A percentile compares a stretch with the other conserved stretches of the same genome.
These are phyloP conservation scores for Acridotheres tristis DNA, from an alignment of 2,797 vertebrate genomes.

Conservation along the genomic window DNA sequence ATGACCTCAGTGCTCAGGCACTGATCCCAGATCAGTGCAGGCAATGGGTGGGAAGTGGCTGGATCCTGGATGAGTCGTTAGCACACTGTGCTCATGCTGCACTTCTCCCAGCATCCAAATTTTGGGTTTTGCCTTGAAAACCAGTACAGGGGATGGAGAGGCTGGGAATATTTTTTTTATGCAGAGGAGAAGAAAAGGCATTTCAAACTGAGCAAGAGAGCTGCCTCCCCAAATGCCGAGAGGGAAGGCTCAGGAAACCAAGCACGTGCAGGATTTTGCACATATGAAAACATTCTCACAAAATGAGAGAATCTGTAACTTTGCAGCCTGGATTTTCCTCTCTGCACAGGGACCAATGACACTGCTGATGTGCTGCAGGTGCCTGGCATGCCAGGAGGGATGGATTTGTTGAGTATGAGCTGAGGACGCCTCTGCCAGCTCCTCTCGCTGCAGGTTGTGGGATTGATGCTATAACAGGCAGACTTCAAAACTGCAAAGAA, in stretches of 20 bases:
- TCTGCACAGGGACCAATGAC: neutral
- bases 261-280: neutral
- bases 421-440: neutral
- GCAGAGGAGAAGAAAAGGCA: neutral
- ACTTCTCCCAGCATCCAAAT: neutral
- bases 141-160: neutral
- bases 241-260: neutral
- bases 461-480: neutral
- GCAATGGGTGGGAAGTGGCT: neutral
- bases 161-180: neutral
- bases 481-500: slow-evolving; percentile 22
- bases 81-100: neutral
- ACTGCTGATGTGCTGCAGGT: neutral
- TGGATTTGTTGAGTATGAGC: neutral
- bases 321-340: neutral
- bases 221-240: neutral
- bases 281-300: neutral
- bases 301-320: neutral
- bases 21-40: neutral
- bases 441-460: neutral
- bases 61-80: neutral
- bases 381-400: neutral
- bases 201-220: neutral
- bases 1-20: neutral
- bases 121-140: neutral